Evolutionary conservation across 2,113 vertebrate genomes (phyloP), one percentile per base, ranked within the genome.

Genomic region (Capra hircus): DNA sequence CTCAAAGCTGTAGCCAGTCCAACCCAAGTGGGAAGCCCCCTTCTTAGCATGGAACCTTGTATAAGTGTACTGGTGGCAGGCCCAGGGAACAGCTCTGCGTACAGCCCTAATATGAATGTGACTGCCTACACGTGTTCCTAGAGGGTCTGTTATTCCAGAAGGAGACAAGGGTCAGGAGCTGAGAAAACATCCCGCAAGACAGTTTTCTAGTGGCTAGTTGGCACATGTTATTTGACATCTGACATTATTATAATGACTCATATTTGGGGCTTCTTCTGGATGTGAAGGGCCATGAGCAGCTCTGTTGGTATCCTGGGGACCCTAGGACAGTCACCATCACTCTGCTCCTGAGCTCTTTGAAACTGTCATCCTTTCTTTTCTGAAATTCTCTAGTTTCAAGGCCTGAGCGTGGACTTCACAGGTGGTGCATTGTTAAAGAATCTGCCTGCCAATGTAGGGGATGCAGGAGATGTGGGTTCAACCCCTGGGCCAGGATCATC

Each of bases 371-470:
- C 74, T 50, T 53, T 57, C 50, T 50, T 33, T 86, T 57, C 67
- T 78, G 55, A n/a, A 67, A 57, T n/a, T 67, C 55, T 97, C 71
- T 87, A 50, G 81, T 82, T 48, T 62, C 53, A 36, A 30, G 19
- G 19, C 59, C 71, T 43, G 23, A 43, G 40, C 21, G 7, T 77
- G 71, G 40, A 40, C 36, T 77, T 77, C 71, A 43, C 23, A 77
- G 71, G 12, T 43, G 40, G 71, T 77, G 12, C 40, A 3, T 40
- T 43, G 36, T 43, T 77, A 43, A 43, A 43, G 23, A 77, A 40
- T 40, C 71, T 40, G 21, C 23, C 36, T 43, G 40, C 71, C 71
- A 43, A 7, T 27, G 40, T 43, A 6, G 40, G 71, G 12, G 36
- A 13, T 0, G 1, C 71, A 43, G 21, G 36, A 43, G 40, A 43